These are phyloP conservation scores for Eunapius fragilis DNA, from an alignment of 37 sponge, comb jelly and placozoan species.

Conservation along the genomic window DNA sequence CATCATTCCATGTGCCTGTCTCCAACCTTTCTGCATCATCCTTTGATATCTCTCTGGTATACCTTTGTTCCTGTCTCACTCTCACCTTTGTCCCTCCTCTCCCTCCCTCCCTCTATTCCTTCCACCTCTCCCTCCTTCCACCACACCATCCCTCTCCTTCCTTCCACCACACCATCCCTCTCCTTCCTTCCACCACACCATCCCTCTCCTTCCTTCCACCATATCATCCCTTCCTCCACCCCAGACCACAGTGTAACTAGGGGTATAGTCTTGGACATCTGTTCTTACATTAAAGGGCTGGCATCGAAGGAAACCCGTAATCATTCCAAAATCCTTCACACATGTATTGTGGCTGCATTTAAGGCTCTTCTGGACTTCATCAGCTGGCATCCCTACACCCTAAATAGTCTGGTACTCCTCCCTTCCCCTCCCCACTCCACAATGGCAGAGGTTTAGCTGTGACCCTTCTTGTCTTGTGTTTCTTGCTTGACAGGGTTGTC, in stretches of 20 bases:
- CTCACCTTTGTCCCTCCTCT: not conserved
- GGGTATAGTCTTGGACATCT: constrained; percentile 59
- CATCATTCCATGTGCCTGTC: not conserved
- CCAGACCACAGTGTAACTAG: constrained; percentile 52
- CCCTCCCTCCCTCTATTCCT: constrained; percentile 14
- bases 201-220: not conserved
- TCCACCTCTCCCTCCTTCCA: not conserved
- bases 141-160: constrained; percentile 14
- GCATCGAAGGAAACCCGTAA: constrained; percentile 46
- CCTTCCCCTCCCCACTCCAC: not conserved
- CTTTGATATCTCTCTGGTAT: no score
- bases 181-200: not conserved
- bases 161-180: not conserved
- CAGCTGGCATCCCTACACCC: constrained; percentile 37
- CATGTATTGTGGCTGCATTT: constrained; percentile 89
- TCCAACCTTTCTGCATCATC: no score
- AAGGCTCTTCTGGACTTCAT: constrained; percentile 67
- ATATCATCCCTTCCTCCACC: not conserved
- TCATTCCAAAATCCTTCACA: constrained; percentile 80
- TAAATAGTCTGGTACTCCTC: not conserved
- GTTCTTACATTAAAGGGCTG: constrained; percentile 70
- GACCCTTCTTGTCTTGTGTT: not conserved
- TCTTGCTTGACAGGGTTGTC: constrained; percentile 32
- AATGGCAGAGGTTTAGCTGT: not conserved
- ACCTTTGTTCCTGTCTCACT: constrained; percentile 7